These are phyloP conservation scores for Diprion similis DNA, from an alignment of 1,140 invertebrate genomes.

Conservation along the genomic window DNA sequence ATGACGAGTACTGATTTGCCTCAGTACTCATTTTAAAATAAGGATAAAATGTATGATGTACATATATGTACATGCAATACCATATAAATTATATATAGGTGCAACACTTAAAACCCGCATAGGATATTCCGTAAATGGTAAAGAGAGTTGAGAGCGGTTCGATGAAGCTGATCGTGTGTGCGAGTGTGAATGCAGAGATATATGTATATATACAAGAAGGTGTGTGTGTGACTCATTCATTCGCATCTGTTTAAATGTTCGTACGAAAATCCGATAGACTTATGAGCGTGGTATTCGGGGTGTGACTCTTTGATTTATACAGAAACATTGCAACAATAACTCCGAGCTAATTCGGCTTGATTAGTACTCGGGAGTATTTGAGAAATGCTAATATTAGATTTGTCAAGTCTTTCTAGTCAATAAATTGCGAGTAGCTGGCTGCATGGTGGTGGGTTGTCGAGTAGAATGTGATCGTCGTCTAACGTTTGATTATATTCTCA, in stretches of 20 bases:
- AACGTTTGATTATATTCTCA: too few species aligned
- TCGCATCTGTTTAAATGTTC: slow-evolving; percentile 1
- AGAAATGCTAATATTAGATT: not conserved
- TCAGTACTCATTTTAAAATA: too few species aligned
- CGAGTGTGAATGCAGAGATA: too few species aligned
- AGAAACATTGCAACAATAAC: not conserved
- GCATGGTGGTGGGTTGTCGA: not conserved
- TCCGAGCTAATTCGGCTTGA: not conserved
- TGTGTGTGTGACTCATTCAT: slow-evolving; percentile 2
- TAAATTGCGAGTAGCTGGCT: not conserved
- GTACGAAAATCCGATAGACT: not conserved
- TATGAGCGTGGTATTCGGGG: not conserved
- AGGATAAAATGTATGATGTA: too few species aligned
- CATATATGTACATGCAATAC: too few species aligned
- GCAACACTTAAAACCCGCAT: not conserved
- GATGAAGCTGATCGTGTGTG: not conserved
- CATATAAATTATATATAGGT: not conserved
- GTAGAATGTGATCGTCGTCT: too few species aligned
- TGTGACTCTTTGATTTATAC: not conserved
- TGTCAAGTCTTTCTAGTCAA: slow-evolving; percentile 3
- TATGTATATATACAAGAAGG: too few species aligned
- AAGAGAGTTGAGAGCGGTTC: slow-evolving; percentile 2
- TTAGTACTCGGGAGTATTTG: not conserved
- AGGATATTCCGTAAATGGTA: slow-evolving; percentile 1
- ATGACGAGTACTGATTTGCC: too few species aligned